These are phyloP conservation scores for Ctenopoma kingsleyae DNA, from an alignment of 2,797 vertebrate species.

Conservation along the genomic window DNA sequence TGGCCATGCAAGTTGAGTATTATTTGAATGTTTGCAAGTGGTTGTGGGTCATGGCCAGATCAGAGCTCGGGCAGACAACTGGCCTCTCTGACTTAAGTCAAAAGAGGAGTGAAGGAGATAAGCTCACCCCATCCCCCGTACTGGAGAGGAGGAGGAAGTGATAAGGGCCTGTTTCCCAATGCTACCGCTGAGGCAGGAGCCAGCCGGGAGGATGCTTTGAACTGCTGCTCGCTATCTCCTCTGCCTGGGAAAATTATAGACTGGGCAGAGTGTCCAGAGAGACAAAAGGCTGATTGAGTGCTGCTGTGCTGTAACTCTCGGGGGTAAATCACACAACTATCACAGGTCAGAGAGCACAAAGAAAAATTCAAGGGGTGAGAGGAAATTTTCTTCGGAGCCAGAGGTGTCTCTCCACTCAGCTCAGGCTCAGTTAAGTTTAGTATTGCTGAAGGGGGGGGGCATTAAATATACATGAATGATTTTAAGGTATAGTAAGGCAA, in stretches of 20 bases:
- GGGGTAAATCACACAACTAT: constrained; percentile 73
- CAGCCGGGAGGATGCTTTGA: constrained; percentile 83
- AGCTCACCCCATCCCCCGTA: constrained; percentile 75
- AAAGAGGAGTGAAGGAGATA: constrained; percentile 85
- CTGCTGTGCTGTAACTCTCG: constrained; percentile 56
- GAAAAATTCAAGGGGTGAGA: constrained; percentile 64
- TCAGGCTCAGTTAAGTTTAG: constrained; percentile 50
- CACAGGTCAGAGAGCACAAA: constrained; percentile 73
- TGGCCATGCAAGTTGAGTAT: constrained; percentile 48
- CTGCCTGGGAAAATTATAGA: constrained; percentile 81
- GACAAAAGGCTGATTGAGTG: constrained; percentile 82
- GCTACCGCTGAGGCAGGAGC: constrained; percentile 76
- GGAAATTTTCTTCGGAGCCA: constrained; percentile 56
- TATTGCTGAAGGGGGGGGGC: constrained; percentile 45
- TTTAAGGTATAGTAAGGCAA: constrained; percentile 55
- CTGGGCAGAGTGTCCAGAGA: constrained; percentile 68
- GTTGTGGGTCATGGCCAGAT: constrained; percentile 85
- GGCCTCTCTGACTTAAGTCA: constrained; percentile 81
- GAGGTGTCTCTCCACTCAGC: constrained; percentile 59
- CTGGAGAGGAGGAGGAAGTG: constrained; percentile 61
- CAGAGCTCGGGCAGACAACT: constrained; percentile 71
- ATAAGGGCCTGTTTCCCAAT: constrained; percentile 78
- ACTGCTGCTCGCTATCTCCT: constrained; percentile 83
- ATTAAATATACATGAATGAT: constrained; percentile 65
- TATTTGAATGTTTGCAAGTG: constrained; percentile 68